Evolutionary conservation across 1,140 invertebrate species (phyloP).

Genomic region (Diorhabda carinulata): DNA sequence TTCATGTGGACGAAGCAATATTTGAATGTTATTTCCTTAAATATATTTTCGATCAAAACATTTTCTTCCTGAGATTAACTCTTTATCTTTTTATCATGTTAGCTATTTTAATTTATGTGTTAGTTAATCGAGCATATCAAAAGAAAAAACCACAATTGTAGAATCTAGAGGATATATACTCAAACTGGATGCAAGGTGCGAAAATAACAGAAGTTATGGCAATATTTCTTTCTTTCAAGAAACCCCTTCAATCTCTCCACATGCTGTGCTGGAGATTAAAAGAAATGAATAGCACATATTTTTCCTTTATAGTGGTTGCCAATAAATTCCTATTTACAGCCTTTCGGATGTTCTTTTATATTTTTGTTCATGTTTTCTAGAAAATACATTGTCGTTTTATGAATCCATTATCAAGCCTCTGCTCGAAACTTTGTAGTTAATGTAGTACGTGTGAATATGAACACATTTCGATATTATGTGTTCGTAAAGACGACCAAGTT

Average conservation of each 20-base stretch:
- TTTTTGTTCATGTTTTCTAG: neutral
- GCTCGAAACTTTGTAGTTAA: neutral
- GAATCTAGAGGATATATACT: too few relatives aligned
- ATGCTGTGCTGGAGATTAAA: slow-evolving; percentile 7
- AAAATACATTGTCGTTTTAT: slow-evolving; percentile 13
- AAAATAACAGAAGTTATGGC: neutral
- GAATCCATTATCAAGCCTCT: slow-evolving; percentile 3
- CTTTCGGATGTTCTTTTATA: slow-evolving; percentile 1
- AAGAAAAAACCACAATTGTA: too few relatives aligned
- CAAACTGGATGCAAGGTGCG: neutral
- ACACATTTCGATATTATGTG: slow-evolving; percentile 1
- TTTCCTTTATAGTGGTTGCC: slow-evolving; percentile 4
- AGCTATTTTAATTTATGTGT: too few relatives aligned
- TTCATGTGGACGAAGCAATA: too few relatives aligned
- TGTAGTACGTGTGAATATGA: slow-evolving; percentile 2
- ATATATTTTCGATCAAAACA: too few relatives aligned
- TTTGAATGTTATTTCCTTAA: too few relatives aligned
- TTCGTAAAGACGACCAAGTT: neutral
- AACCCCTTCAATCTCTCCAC: slow-evolving; percentile 3
- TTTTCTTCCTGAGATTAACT: too few relatives aligned
- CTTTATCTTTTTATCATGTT: too few relatives aligned
- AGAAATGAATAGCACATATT: slow-evolving; percentile 6
- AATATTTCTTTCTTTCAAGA: neutral
- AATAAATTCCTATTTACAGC: slow-evolving; percentile 7
- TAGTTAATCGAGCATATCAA: too few relatives aligned